Percentiles rank a stretch among this genome's conserved stretches.
Evolutionary conservation across 92 coral and sea anemone species (phyloP).

Genomic region (Virgularia gustaviana): DNA sequence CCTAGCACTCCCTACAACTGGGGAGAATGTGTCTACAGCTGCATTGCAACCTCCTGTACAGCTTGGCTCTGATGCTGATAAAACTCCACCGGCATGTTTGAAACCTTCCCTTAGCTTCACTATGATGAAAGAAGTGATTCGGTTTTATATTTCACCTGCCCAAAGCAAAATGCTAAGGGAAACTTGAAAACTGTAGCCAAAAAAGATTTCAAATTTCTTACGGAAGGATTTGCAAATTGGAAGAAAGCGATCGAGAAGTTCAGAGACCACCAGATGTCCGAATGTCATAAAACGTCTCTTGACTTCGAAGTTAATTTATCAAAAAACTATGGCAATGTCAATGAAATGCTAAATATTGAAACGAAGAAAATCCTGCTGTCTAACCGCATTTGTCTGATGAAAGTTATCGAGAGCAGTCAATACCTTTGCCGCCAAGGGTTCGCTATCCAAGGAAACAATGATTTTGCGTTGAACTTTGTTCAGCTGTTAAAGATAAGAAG

Average conservation of each 20-base stretch:
- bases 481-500: conserved; percentile 60
- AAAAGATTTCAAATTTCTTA: conserved; percentile 54
- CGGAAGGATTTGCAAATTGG: conserved; percentile 58
- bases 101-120: conserved; percentile 73
- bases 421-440: background rate
- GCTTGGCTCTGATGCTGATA: conserved; percentile 3
- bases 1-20: background rate
- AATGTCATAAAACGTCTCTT: conserved; percentile 26
- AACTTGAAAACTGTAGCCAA: conserved; percentile 45
- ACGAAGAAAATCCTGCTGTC: conserved; percentile 9
- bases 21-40: background rate
- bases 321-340: conserved; percentile 50
- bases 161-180: conserved; percentile 50
- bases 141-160: conserved; percentile 59
- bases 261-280: conserved; percentile 55
- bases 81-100: too few relatives aligned
- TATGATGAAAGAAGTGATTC: conserved; percentile 58
- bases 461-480: conserved; percentile 51
- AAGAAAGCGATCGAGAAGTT: conserved; percentile 58
- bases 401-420: conserved; percentile 22
- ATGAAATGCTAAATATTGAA: conserved; percentile 15
- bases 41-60: conserved; percentile 1
- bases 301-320: conserved; percentile 5
- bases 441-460: conserved; percentile 45
- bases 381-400: conserved; percentile 14